Evolutionary conservation across 2,797 vertebrate genomes (phyloP).

Genomic region (Acanthopagrus latus): DNA sequence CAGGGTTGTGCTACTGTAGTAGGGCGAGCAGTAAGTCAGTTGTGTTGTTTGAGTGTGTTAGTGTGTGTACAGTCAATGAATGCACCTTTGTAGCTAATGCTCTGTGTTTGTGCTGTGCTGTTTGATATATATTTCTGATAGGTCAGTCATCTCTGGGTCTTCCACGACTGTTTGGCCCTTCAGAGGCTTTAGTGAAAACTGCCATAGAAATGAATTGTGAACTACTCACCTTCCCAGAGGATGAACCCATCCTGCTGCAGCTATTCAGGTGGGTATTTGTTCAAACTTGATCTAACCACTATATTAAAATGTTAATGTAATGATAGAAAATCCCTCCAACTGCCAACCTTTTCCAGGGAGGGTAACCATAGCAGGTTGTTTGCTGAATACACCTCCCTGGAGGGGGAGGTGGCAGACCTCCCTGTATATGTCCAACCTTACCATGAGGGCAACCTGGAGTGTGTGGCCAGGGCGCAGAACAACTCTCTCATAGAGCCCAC

Average conservation of each 20-base stretch:
- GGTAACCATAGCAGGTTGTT: not conserved
- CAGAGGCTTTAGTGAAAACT: not conserved
- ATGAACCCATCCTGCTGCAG: constrained; percentile 56
- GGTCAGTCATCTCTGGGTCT: constrained; percentile 37
- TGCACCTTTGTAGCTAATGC: not conserved
- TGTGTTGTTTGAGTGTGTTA: not conserved
- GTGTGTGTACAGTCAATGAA: not conserved
- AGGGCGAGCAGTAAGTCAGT: constrained; percentile 65
- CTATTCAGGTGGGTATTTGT: constrained; percentile 69
- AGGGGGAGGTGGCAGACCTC: fast-evolving
- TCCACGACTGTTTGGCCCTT: constrained; percentile 63
- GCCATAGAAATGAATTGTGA: constrained; percentile 12
- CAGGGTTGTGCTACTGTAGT: constrained; percentile 64
- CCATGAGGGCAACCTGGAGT: constrained; percentile 69
- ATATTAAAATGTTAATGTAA: not conserved
- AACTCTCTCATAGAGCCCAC: constrained; percentile 57
- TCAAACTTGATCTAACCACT: not conserved
- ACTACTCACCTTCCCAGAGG: not conserved
- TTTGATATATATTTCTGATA: constrained; percentile 5
- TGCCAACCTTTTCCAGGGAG: constrained; percentile 36
- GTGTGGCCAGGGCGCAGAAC: constrained; percentile 74
- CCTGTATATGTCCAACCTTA: fast-evolving
- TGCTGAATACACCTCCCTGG: constrained; percentile 11
- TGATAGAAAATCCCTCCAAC: not conserved
- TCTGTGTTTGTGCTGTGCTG: not conserved